Evolutionary conservation across 2,888 invertebrate species (phyloP), one percentile per base, ranked within the genome.

Genomic region (Ptilodon capucinus): DNA sequence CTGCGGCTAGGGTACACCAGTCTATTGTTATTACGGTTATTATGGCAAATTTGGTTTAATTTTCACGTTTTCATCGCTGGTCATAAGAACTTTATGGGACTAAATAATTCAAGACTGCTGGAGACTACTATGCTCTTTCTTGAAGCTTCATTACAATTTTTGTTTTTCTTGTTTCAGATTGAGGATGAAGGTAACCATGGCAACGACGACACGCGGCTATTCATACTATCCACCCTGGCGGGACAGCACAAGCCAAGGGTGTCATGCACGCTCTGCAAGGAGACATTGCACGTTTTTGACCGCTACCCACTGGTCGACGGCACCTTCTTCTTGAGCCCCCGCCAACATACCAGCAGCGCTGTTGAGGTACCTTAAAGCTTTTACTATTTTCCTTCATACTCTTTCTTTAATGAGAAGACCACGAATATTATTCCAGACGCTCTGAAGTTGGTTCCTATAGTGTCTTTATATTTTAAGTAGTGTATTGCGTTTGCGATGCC

Each of bases 111-210:
- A n/a, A n/a, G 14, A 9, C 28, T 28, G 8, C 28, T n/a, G 28
- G 11, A 2, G 9, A 28, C 28, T n/a, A 11, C 28, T n/a, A 4
- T n/a, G n/a, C 13, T 4, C 13, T 0, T 28, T 28, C 11, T 28
- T n/a, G n/a, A 28, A 28, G 28, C 21, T 6, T 30, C 1, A 30
- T 23, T 21, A 42, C 28, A 36, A 9, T 0, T 16, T 36, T 36
- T 2, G 36, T 61, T 54, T 61, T 17, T 54, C 42, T 85, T 87
- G 93, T 92, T 93, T 41, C 93, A 98, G 97, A 98, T 99, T 93
- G 99, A 99, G 91, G 99, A 99, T 81, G 99, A 99, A 82, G 98
- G 98, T 58, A 97, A 98, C 88, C 98, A 98, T 83, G 99, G 99
- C 72, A 99, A 99, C 88, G 99, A 99, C 82, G 99, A 99, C 82